Percentiles rank a stretch among this genome's conserved stretches.
Evolutionary conservation across 2,113 vertebrate species (phyloP).

Genomic region (Notarius quadriscutis): DNA sequence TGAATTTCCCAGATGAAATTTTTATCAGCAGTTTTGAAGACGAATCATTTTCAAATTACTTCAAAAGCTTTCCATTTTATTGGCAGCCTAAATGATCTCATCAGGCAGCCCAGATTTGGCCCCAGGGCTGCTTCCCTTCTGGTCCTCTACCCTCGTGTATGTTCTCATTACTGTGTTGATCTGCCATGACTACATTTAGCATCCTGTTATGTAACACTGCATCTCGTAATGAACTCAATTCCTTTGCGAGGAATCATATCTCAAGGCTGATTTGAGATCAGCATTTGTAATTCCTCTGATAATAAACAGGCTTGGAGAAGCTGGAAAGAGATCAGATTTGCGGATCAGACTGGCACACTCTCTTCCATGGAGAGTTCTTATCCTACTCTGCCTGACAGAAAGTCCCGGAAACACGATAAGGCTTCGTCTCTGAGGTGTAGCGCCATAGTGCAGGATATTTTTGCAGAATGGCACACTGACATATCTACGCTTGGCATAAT

Average conservation of each 20-base stretch:
- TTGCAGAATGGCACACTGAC: not conserved
- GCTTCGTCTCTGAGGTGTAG: not conserved
- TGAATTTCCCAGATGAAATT: not conserved
- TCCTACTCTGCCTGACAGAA: not conserved
- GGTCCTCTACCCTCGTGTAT: not conserved
- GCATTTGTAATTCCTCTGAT: not conserved
- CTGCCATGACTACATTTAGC: conserved; percentile 1
- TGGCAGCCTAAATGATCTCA: not conserved
- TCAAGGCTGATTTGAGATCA: not conserved
- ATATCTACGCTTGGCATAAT: not conserved
- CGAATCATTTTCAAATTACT: not conserved
- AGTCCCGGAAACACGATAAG: not conserved
- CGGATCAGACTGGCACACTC: not conserved
- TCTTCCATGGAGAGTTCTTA: not conserved
- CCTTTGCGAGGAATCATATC: not conserved
- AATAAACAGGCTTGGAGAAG: not conserved
- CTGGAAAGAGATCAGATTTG: not conserved
- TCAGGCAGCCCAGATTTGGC: not conserved
- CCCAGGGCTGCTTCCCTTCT: not conserved
- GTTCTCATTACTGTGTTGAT: not conserved
- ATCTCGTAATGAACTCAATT: not conserved
- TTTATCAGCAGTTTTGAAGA: too few species aligned
- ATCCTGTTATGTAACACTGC: not conserved
- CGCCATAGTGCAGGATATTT: conserved; percentile 7
- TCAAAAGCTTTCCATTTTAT: not conserved